phyloP scores from a whole-genome alignment of 2,113 vertebrate species.

The Eulemur macaco region DNA sequence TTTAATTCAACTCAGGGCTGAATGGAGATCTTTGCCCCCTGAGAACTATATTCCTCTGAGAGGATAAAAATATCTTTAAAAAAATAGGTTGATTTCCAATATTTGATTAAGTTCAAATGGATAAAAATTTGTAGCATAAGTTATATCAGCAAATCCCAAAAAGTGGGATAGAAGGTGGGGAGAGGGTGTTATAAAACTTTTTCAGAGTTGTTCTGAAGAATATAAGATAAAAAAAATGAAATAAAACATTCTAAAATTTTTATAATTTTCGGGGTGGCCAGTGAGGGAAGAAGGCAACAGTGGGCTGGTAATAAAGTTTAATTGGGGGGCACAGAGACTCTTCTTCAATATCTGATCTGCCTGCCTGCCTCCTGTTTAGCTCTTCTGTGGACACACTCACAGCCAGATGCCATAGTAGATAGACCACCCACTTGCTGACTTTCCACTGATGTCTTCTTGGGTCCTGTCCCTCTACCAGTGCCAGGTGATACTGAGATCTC shows the following conservation, averaged over 20 bases:
- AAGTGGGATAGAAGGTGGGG: not conserved
- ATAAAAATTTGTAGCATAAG: not conserved
- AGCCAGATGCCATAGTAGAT: slow-evolving; percentile 45
- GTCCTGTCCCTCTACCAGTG: not conserved
- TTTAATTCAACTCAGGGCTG: not conserved
- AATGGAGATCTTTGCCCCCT: not conserved
- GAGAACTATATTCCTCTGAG: not conserved
- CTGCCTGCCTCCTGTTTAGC: not conserved
- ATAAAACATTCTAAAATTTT: not conserved
- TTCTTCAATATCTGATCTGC: not conserved
- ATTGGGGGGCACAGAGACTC: fast-evolving
- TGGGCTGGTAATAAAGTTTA: not conserved
- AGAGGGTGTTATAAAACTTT: no score
- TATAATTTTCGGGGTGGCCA: not conserved
- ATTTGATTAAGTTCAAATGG: not conserved
- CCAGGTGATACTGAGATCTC: slow-evolving; percentile 15
- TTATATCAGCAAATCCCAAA: not conserved
- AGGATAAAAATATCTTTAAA: not conserved
- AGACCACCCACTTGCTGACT: slow-evolving; percentile 47
- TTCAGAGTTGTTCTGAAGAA: not conserved
- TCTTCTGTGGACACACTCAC: slow-evolving; percentile 9
- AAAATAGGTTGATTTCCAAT: not conserved
- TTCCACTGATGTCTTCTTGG: not conserved
- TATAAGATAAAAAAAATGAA: not conserved
- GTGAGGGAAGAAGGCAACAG: not conserved